Base-by-base conservation (phyloP, 2,888 invertebrate genomes). In the Philereme vetulata region DNA sequence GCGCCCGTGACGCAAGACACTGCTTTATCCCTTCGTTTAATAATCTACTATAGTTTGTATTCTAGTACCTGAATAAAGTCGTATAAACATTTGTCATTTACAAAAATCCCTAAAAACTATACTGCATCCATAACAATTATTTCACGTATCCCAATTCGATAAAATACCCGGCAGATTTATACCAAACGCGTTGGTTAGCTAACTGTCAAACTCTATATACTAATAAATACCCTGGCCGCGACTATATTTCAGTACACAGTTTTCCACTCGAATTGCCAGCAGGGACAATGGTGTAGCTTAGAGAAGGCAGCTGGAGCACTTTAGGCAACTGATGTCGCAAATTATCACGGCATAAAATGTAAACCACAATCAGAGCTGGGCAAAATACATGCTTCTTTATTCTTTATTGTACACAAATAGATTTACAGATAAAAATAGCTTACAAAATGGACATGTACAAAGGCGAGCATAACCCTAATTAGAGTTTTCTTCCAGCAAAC, bases 261-360 rank as follows among this genome's bases (percentile, higher is more conserved):
- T 77, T 79, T 78, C 75, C 74, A 71, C 69, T 68, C 71, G 70
- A 71, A 70, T 78, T 74, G 72, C 66, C 67, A 72, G 54, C 54
- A 63, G 70, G 74, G 71, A 69, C 67, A 70, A 72, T 70, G 51
- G 56, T 70, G 21, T 34, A 56, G 58, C 38, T 40, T 0, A 33
- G 1, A 9, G 0, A 5, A 46, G 33, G 4, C 48, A 52, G 58
- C 58, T 45, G 40, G 36, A 1, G n/a, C 10, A 36, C 34, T 38
- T 6, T 7, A 8, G 38, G 7, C 8, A 8, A 6, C 7, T 8
- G 38, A 38, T 7, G 7, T 4, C 38, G 38, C 38, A 3, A 38
- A 2, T 21, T 21, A 21, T 21, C 21, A 21, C 21, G 21, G 2
- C 21, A 21, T 21, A 21, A 21, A 21, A 21, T 21, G 21, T 21